Evolutionary conservation across 2,797 vertebrate species (phyloP).

Genomic region (Anolis apletophallus): DNA sequence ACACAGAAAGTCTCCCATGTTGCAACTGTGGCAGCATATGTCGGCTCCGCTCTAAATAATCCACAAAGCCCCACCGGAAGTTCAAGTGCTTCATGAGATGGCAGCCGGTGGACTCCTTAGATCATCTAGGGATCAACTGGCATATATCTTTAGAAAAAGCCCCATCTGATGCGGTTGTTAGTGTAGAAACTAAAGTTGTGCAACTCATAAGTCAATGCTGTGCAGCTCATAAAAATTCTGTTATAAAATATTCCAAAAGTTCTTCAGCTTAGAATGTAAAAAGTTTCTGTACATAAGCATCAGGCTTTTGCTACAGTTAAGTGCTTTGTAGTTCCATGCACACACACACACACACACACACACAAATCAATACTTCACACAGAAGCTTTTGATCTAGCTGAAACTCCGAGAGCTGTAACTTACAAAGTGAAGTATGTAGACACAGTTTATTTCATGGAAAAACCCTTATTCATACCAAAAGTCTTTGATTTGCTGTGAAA

Average conservation of each 20-base stretch:
- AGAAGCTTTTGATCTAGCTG: not conserved
- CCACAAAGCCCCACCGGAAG: too few species aligned
- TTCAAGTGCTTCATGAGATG: too few species aligned
- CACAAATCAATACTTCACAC: not conserved
- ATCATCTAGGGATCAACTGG: too few species aligned
- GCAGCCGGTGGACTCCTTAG: too few species aligned
- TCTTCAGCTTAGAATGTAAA: not conserved
- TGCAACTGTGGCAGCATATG: too few species aligned
- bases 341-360: too few species aligned
- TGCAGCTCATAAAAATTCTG: not conserved
- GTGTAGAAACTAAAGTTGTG: not conserved
- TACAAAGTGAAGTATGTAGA: not conserved
- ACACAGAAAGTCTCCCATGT: too few species aligned
- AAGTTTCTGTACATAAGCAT: not conserved
- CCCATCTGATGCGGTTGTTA: not conserved
- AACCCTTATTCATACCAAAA: slow-evolving; percentile 17
- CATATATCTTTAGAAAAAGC: too few species aligned
- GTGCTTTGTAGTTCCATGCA: not conserved
- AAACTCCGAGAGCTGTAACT: not conserved
- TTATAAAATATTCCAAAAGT: not conserved
- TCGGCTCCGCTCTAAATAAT: too few species aligned
- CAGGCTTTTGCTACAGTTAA: not conserved
- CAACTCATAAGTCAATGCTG: not conserved
- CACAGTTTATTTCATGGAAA: not conserved
- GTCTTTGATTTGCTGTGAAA: slow-evolving; percentile 26